Conservation (phyloP, 2,888 invertebrate genomes). For the Conus canariensis region DNA sequence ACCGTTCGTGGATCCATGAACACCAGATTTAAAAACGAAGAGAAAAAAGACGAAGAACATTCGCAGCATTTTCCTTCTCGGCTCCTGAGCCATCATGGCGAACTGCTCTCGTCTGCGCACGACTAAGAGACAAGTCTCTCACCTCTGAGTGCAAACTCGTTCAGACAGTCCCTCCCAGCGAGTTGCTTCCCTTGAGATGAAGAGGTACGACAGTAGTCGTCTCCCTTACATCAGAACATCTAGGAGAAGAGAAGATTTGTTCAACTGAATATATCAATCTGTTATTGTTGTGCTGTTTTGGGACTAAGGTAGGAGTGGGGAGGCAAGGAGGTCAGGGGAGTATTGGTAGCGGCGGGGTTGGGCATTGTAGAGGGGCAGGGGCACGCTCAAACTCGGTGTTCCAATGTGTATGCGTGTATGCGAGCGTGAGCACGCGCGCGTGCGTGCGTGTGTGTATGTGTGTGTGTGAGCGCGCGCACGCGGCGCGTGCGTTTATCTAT, state of each 20-base stretch:
- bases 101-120: neutral
- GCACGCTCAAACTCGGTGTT: neutral
- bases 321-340: too few relatives aligned
- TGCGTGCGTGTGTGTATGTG: too few relatives aligned
- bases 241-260: neutral
- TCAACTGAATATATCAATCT: too few relatives aligned
- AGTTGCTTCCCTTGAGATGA: slow-evolving; percentile 26
- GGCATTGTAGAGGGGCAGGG: too few relatives aligned
- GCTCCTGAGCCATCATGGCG: neutral
- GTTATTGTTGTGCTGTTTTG: too few relatives aligned
- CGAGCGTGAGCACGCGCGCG: too few relatives aligned
- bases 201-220: neutral
- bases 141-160: neutral
- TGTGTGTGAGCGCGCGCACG: too few relatives aligned
- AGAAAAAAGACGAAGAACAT: neutral
- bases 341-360: too few relatives aligned
- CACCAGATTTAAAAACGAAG: neutral
- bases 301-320: too few relatives aligned
- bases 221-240: neutral
- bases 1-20: neutral
- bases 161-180: too few relatives aligned
- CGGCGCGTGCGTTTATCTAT: too few relatives aligned
- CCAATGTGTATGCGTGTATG: neutral
- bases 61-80: neutral
- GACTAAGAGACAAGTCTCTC: neutral